Evolutionary conservation across 2,113 vertebrate genomes (phyloP).

Genomic region (Pseudorasbora parva): DNA sequence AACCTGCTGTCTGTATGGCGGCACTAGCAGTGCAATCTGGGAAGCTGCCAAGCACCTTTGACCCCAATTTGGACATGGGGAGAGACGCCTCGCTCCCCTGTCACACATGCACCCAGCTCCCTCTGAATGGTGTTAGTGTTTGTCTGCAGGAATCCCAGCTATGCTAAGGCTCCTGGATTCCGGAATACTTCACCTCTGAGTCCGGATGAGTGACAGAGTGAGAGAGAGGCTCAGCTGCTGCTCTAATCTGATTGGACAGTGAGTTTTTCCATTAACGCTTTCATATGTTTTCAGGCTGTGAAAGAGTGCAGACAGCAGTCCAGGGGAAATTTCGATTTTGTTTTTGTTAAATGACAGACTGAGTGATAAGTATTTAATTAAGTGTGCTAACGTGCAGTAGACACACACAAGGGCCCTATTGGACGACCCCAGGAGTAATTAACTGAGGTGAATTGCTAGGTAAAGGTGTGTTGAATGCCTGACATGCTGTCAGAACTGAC

Average conservation of each 20-base stretch:
- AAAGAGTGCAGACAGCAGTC: conserved; percentile 36
- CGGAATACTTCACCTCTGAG: conserved; percentile 64
- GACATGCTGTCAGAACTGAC: not conserved
- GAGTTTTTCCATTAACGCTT: conserved; percentile 31
- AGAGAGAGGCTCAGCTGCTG: conserved; percentile 38
- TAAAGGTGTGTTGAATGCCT: conserved; percentile 50
- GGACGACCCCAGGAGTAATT: not conserved
- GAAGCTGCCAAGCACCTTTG: conserved; percentile 27
- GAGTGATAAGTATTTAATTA: conserved; percentile 49
- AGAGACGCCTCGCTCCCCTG: conserved; percentile 8
- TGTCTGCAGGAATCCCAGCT: conserved; percentile 76
- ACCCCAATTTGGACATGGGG: conserved; percentile 26
- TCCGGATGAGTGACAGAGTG: conserved; percentile 28
- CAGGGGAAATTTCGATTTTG: conserved; percentile 38
- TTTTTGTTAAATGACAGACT: conserved; percentile 45
- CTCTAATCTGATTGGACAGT: conserved; percentile 50
- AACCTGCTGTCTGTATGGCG: not conserved
- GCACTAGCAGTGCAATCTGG: conserved; percentile 27
- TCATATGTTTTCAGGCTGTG: conserved; percentile 55
- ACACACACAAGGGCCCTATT: not conserved
- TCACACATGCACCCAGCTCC: conserved; percentile 5
- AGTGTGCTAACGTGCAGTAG: conserved; percentile 15
- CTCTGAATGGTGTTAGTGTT: conserved; percentile 72
- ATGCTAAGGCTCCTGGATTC: conserved; percentile 65
- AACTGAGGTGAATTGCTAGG: not conserved